phyloP scores from a whole-genome alignment of 2,888 invertebrate genomes.

The Metalampra italica region DNA sequence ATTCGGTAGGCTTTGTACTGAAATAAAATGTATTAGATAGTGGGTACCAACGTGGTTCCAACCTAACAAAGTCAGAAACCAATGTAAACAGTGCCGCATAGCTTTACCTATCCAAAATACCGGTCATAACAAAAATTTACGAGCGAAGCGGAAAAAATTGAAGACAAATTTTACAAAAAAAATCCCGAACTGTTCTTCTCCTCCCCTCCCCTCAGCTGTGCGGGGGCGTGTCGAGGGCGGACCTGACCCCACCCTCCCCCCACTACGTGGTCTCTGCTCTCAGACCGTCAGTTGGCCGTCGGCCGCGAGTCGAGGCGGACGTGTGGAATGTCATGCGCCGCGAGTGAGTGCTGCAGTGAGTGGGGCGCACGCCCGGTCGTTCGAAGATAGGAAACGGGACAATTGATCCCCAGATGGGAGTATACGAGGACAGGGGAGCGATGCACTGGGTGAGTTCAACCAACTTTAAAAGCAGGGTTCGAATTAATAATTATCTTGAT shows the following conservation, averaged over 20 bases:
- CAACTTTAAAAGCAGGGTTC: neutral
- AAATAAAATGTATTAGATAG: too few species aligned
- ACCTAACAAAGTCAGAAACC: neutral
- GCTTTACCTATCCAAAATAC: neutral
- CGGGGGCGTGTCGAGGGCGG: conserved; percentile 35
- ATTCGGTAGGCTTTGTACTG: too few species aligned
- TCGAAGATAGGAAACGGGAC: conserved; percentile 74
- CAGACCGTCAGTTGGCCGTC: conserved; percentile 54
- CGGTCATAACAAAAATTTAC: conserved; percentile 26
- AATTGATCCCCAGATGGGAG: conserved; percentile 90
- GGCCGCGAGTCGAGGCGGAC: conserved; percentile 62
- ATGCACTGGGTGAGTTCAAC: conserved; percentile 90
- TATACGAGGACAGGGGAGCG: conserved; percentile 93
- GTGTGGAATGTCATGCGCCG: conserved; percentile 42
- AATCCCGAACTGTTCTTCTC: conserved; percentile 17
- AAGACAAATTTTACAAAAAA: conserved; percentile 36
- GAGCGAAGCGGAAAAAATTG: conserved; percentile 36
- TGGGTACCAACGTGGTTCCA: too few species aligned
- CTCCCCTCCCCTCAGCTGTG: conserved; percentile 2
- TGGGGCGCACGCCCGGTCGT: conserved; percentile 73
- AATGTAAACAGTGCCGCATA: neutral
- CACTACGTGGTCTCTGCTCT: conserved; percentile 14
- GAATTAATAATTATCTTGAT: too few species aligned
- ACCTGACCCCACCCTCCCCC: conserved; percentile 8
- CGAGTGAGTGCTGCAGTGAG: conserved; percentile 67